phyloP scores from a whole-genome alignment of 2,113 vertebrate genomes.

The Numenius arquata region DNA sequence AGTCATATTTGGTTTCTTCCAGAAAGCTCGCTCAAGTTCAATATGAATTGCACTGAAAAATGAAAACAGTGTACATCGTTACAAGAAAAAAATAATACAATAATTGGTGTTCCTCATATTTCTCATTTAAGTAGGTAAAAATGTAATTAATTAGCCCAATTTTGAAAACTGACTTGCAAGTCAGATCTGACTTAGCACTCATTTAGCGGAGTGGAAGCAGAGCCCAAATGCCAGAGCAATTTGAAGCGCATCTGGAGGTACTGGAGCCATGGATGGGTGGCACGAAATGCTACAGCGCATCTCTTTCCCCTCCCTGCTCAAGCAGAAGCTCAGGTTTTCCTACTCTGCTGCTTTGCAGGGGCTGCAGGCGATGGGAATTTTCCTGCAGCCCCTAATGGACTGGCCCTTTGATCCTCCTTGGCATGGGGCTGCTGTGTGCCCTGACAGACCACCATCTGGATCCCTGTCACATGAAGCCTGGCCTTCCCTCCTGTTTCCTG shows the following conservation, averaged over 20 bases:
- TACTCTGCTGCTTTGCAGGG: neutral
- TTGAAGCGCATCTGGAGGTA: neutral
- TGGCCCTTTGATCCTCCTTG: neutral
- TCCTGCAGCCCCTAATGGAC: neutral
- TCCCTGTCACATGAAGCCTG: neutral
- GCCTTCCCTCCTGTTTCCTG: neutral
- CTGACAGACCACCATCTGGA: neutral
- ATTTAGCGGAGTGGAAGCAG: neutral
- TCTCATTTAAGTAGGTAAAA: neutral
- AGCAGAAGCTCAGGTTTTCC: neutral
- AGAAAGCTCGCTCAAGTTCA: slow-evolving; percentile 61
- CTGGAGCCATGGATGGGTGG: neutral
- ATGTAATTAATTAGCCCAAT: neutral
- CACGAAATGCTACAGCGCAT: neutral
- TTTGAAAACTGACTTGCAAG: neutral
- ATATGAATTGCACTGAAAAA: slow-evolving; percentile 65
- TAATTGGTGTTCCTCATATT: neutral
- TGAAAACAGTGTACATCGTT: neutral
- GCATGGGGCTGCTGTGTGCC: neutral
- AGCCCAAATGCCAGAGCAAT: neutral
- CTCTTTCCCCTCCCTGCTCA: neutral
- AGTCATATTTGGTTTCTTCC: slow-evolving; percentile 76
- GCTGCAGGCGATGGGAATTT: neutral
- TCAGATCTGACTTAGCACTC: neutral
- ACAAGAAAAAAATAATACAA: neutral